These are phyloP conservation scores for Mus spretus DNA, from an alignment of 2,797 vertebrate genomes.

Conservation along the genomic window DNA sequence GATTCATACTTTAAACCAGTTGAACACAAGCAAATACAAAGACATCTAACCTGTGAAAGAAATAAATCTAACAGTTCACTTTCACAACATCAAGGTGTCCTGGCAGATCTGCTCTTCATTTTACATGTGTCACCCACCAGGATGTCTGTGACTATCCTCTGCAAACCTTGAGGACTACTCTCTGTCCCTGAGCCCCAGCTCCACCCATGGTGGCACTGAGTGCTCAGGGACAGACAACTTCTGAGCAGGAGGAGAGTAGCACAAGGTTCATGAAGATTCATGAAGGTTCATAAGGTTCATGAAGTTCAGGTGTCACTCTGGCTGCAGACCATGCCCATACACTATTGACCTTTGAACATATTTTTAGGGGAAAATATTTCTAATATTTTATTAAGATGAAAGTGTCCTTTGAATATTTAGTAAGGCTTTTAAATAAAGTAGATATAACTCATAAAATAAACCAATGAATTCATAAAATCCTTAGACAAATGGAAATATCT, in stretches of 20 bases:
- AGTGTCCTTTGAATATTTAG: too few relatives aligned
- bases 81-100: conserved; percentile 88
- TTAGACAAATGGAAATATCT: too few relatives aligned
- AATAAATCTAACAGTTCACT: conserved; percentile 83
- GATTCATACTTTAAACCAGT: conserved; percentile 67
- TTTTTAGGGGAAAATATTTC: conserved; percentile 26
- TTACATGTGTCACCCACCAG: conserved; percentile 68
- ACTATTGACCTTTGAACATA: conserved; percentile 60
- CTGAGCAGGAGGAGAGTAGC: conserved; percentile 72
- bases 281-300: not conserved
- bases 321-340: not conserved
- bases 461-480: too few relatives aligned
- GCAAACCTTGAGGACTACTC: conserved; percentile 75
- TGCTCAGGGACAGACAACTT: conserved; percentile 91
- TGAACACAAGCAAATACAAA: conserved; percentile 78
- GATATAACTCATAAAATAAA: too few relatives aligned
- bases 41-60: conserved; percentile 84
- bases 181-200: conserved; percentile 83
- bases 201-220: conserved; percentile 77
- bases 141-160: conserved; percentile 88
- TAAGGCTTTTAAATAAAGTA: too few relatives aligned
- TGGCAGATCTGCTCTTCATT: conserved; percentile 56
- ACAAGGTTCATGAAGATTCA: conserved; percentile 1
- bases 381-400: not conserved
- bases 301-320: conserved; percentile 53